phyloP scores from a whole-genome alignment of 2,888 invertebrate genomes.

The Drosophila multiciliata region DNA sequence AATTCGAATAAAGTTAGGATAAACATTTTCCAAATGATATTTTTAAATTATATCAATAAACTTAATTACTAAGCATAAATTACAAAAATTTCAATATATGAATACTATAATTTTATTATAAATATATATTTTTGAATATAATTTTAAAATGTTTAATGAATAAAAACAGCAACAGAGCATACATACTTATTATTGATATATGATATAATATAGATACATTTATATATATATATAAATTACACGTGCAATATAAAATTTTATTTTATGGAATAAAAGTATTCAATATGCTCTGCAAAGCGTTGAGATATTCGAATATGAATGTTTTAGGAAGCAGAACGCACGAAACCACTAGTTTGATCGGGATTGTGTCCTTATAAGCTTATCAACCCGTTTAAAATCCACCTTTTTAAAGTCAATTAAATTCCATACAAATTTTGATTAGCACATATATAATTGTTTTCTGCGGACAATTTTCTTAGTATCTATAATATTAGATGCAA shows the following conservation, averaged over 20 bases:
- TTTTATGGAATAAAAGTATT: slow-evolving; percentile 39
- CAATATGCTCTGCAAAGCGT: slow-evolving; percentile 22
- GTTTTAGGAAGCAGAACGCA: slow-evolving; percentile 27
- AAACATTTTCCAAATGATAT: slow-evolving; percentile 33
- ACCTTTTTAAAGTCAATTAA: not conserved
- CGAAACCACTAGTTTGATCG: not conserved
- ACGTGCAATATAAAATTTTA: slow-evolving; percentile 43
- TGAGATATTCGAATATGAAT: slow-evolving; percentile 1
- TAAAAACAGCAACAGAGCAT: slow-evolving; percentile 48
- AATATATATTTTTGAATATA: slow-evolving; percentile 29
- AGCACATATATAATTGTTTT: not conserved
- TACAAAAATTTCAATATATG: slow-evolving; percentile 24
- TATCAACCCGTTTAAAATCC: not conserved
- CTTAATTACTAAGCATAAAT: slow-evolving; percentile 43
- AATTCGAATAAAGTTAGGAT: slow-evolving; percentile 41
- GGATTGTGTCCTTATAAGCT: not conserved
- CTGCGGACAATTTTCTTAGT: slow-evolving; percentile 13
- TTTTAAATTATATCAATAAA: slow-evolving; percentile 19
- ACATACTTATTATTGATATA: slow-evolving; percentile 23
- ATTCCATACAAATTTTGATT: not conserved
- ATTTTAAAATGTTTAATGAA: slow-evolving; percentile 52
- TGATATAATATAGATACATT: slow-evolving; percentile 18
- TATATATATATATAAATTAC: slow-evolving; percentile 7
- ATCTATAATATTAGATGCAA: not conserved
- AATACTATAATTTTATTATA: slow-evolving; percentile 3